Evolutionary conservation across 2,888 invertebrate genomes (phyloP).

Genomic region (Oegoconia quadripuncta): DNA sequence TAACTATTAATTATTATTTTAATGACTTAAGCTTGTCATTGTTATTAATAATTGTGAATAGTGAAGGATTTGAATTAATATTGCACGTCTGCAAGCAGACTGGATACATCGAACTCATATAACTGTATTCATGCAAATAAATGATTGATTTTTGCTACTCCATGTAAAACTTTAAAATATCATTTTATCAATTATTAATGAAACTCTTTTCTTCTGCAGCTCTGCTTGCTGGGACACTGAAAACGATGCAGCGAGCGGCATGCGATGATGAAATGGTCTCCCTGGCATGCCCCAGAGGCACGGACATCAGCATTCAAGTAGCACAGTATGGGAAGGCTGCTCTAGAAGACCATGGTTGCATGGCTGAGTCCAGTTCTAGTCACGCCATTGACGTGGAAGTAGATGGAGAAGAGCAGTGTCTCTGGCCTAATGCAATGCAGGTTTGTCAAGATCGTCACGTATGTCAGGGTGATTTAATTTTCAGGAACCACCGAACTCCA

Average conservation of each 20-base stretch:
- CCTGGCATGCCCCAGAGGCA: constrained; percentile 93
- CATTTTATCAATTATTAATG: no score
- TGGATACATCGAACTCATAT: no score
- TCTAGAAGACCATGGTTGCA: constrained; percentile 54
- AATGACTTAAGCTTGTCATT: no score
- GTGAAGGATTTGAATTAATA: no score
- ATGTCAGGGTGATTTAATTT: not conserved
- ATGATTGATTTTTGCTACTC: not conserved
- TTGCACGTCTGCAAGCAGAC: no score
- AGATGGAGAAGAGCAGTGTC: constrained; percentile 76
- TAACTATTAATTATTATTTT: no score
- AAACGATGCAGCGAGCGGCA: constrained; percentile 91
- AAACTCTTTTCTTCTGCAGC: constrained; percentile 74
- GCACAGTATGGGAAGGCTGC: constrained; percentile 89
- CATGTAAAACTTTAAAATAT: no score
- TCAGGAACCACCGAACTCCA: not conserved
- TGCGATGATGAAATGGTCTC: constrained; percentile 93
- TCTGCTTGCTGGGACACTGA: constrained; percentile 91
- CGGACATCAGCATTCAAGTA: constrained; percentile 92
- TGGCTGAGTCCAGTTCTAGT: constrained; percentile 41
- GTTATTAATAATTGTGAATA: no score
- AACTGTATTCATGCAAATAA: no score
- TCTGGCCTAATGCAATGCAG: constrained; percentile 85
- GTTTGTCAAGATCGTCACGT: no score
- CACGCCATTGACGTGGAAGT: constrained; percentile 39